Base-by-base conservation (phyloP, 2,113 vertebrate species). In the Parus major region DNA sequence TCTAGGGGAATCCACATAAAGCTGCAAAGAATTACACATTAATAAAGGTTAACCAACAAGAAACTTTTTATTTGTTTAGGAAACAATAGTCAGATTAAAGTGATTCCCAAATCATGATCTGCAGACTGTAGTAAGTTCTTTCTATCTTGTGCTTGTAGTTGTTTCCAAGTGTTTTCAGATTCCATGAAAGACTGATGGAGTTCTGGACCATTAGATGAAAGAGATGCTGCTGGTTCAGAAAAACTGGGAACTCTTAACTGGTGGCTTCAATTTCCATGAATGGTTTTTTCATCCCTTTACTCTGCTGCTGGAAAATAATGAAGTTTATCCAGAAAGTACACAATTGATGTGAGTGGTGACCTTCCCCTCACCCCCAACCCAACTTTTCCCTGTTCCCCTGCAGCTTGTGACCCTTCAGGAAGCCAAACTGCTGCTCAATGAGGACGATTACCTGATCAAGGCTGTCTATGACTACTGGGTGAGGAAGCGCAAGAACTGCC, bases 381-480 rank as follows among this genome's bases (percentile, higher is more conserved):
- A 89, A 0, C 0, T 76, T 70, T 27, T 47, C 14, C 14, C 2
- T 97, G 91, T 85, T 72, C 49, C 82, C 66, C 88, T 97, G 35
- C 73, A 99, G 99, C 98, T 99, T 70, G 98, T 99, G 50, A 98
- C 99, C 83, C 98, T 99, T 88, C 98, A 98, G 86, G 99, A 99
- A 95, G 99, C 99, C 53, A 99, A 99, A 60, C 92, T 98, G 97
- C 98, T 99, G 97, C 98, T 99, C 82, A 99, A 99, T 4, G 99
- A 99, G 98, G 99, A 99, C 55, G 99, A 99, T 97, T 99, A 98
- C 97, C 98, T 99, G 96, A 98, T 99, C 92, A 99, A 99, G 98
- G 98, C 99, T 19, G 99, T 99, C 24, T 99, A 99, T 71, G 99
- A 99, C 97, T 99, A 99, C 98, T 99, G 99, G 99, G 97, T 99